Conservation (phyloP, 2,797 vertebrate genomes). For the Gymnoscopelus braueri region DNA sequence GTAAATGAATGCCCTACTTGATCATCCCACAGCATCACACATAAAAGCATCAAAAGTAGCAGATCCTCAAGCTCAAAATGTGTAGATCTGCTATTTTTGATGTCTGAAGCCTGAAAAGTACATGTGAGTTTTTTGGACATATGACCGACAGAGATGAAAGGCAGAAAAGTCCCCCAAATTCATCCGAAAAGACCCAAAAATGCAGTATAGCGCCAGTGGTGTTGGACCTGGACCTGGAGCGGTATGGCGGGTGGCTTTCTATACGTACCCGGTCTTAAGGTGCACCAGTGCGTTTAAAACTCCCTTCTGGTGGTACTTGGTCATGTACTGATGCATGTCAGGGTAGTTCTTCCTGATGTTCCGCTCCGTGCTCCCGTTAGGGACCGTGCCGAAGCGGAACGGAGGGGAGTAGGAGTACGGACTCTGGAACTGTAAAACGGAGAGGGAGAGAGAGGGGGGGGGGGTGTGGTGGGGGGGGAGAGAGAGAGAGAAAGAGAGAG, state of each 20-base stretch:
- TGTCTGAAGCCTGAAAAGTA: too few relatives aligned
- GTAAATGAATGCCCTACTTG: too few relatives aligned
- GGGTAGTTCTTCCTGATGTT: constrained; percentile 98
- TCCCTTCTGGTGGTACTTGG: constrained; percentile 94
- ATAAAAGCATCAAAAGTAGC: too few relatives aligned
- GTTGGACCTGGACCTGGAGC: constrained; percentile 30
- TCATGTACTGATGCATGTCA: constrained; percentile 99
- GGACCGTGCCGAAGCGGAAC: constrained; percentile 97
- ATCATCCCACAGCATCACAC: too few relatives aligned
- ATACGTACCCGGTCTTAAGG: constrained; percentile 91
- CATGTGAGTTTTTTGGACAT: too few relatives aligned
- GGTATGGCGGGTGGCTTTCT: constrained; percentile 24
- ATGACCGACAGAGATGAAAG: too few relatives aligned
- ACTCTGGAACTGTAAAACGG: constrained; percentile 80
- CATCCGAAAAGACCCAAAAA: too few relatives aligned
- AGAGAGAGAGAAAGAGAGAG: constrained; percentile 18
- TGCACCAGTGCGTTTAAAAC: constrained; percentile 93
- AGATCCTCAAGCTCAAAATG: too few relatives aligned
- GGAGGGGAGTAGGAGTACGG: constrained; percentile 96
- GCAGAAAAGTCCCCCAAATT: too few relatives aligned
- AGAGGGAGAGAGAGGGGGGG: background rate
- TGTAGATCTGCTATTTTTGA: too few relatives aligned
- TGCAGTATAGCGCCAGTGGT: too few relatives aligned
- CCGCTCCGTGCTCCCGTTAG: constrained; percentile 97
- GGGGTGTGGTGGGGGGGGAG: background rate